phyloP scores from a whole-genome alignment of 2,113 vertebrate species.

The Lophius piscatorius region DNA sequence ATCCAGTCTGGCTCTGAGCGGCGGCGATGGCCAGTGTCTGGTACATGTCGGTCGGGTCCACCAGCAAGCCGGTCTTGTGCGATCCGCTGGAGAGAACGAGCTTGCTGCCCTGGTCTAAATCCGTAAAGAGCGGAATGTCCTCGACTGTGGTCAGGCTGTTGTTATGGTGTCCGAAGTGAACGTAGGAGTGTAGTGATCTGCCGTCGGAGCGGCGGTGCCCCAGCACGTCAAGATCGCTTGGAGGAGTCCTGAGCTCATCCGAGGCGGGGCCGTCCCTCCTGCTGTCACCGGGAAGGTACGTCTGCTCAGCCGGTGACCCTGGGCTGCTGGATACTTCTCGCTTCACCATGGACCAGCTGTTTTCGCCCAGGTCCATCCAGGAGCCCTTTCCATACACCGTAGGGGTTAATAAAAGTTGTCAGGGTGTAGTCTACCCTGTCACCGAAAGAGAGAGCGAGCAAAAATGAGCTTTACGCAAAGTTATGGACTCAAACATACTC shows the following conservation, averaged over 20 bases:
- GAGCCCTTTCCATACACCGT: constrained; percentile 80
- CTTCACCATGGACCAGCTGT: constrained; percentile 94
- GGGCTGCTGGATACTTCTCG: constrained; percentile 86
- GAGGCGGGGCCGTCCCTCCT: constrained; percentile 79
- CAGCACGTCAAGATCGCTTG: constrained; percentile 76
- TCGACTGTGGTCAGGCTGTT: constrained; percentile 83
- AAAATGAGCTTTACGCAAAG: not conserved
- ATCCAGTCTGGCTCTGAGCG: constrained; percentile 87
- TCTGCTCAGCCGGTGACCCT: constrained; percentile 81
- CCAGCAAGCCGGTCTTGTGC: constrained; percentile 83
- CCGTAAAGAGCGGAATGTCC: constrained; percentile 92
- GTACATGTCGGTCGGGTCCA: constrained; percentile 95
- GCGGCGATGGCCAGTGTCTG: constrained; percentile 93
- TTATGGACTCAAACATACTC: not conserved
- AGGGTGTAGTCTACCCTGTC: constrained; percentile 68
- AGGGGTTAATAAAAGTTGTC: constrained; percentile 65
- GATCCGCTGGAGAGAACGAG: constrained; percentile 89
- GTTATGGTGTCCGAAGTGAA: constrained; percentile 84
- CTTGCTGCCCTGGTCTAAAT: constrained; percentile 93
- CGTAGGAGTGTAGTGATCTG: constrained; percentile 83
- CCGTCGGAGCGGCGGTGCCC: constrained; percentile 78
- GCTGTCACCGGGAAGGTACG: constrained; percentile 80
- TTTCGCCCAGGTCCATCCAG: constrained; percentile 98
- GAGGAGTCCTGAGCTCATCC: constrained; percentile 79
- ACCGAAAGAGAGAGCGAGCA: constrained; percentile 9